A percentile compares a stretch with the other conserved stretches of the same genome.
Evolutionary conservation across 2,797 vertebrate species (phyloP).

Genomic region (Ispidina lecontei): DNA sequence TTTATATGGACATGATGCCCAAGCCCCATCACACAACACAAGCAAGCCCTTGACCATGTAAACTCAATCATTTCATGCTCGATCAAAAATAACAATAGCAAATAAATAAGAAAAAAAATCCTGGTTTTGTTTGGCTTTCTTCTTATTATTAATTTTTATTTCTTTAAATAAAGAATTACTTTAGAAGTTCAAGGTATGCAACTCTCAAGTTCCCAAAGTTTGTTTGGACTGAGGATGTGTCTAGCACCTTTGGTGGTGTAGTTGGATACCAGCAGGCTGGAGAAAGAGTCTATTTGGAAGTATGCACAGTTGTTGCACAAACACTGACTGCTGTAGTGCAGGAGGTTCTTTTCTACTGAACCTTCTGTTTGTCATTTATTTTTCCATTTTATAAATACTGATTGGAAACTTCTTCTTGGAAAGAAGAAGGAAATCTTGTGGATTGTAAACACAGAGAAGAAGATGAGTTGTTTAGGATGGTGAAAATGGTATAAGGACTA

Average conservation of each 20-base stretch:
- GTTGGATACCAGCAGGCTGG: not conserved
- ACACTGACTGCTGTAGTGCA: conserved; percentile 24
- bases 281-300: not conserved
- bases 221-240: conserved; percentile 36
- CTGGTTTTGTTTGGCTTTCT: conserved; percentile 15
- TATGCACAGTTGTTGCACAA: not conserved
- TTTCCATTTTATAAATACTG: conserved; percentile 74
- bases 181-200: conserved; percentile 34
- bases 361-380: conserved; percentile 76
- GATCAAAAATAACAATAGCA: conserved; percentile 56
- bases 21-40: conserved; percentile 49
- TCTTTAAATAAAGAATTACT: not conserved
- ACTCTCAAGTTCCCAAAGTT: not conserved
- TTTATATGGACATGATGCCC: conserved; percentile 64
- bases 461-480: conserved; percentile 68
- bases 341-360: conserved; percentile 48
- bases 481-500: conserved; percentile 41
- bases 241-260: conserved; percentile 10
- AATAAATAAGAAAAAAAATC: not conserved
- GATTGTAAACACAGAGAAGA: conserved; percentile 71
- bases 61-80: conserved; percentile 51
- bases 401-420: conserved; percentile 76
- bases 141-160: not conserved
- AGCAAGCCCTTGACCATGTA: conserved; percentile 64
- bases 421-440: conserved; percentile 64